Evolutionary conservation across 2,797 vertebrate genomes (phyloP).

Genomic region (Orientallactaga sibirica): DNA sequence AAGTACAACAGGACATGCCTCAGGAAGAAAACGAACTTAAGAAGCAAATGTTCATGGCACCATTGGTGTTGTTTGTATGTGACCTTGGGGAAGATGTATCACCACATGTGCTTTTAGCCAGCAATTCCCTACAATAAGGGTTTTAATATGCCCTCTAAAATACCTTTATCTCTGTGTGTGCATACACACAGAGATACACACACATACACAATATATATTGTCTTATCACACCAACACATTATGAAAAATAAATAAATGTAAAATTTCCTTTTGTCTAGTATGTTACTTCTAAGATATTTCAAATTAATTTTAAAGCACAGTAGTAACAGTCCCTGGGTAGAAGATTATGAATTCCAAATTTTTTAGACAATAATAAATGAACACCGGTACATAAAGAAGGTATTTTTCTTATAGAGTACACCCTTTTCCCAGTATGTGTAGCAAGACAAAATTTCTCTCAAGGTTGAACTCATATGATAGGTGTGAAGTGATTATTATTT

Average conservation of each 20-base stretch:
- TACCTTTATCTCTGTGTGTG: neutral
- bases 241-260: neutral
- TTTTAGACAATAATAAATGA: neutral
- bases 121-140: neutral
- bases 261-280: neutral
- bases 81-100: neutral
- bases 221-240: neutral
- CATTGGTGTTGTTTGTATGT: neutral
- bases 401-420: neutral
- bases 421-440: neutral
- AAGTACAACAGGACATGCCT: neutral
- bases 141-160: neutral
- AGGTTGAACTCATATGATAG: conserved; percentile 67
- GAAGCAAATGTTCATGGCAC: neutral
- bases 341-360: neutral
- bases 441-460: neutral
- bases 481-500: conserved; percentile 62
- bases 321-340: neutral
- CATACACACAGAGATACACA: too few relatives aligned
- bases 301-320: neutral
- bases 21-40: neutral
- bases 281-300: neutral
- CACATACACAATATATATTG: neutral
- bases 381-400: neutral
- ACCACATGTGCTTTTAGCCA: neutral